Evolutionary conservation across 2,113 vertebrate genomes (phyloP), one percentile per base, ranked within the genome.

Genomic region (Diphyllodes magnificus): DNA sequence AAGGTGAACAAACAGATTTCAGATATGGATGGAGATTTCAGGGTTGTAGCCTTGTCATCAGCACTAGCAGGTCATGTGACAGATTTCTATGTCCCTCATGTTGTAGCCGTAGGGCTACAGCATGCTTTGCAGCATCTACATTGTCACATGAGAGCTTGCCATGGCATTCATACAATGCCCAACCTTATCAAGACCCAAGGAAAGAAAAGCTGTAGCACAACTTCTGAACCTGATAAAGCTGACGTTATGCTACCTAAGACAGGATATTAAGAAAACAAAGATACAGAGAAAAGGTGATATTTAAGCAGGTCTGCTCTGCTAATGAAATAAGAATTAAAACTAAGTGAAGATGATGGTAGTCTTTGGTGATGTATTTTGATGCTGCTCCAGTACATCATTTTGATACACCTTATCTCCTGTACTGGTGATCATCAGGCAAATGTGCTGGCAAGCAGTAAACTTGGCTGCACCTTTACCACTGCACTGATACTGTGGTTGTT

Each of bases 51-150:
- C 40, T 57, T 68, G 16, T 63, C 69, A 60, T 63, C 35, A 88
- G 37, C n/a, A 40, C 23, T 63, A 50, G 16, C 4, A 80, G 49
- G 10, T 40, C 35, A 60, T 12, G 15, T 27, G 53, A 68, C 31
- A 44, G 63, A 59, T 28, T 45, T 39, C 50, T 1, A 0, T 11
- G n/a, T 69, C 8, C 12, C 28, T 72, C 47, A 51, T 0, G 4
- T 8, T 33, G 50, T 8, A 65, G 37, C n/a, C 76, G n/a, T 49
- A 92, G 44, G n/a, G n/a, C 22, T 69, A 0, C 2, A 73, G 25
- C 12, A n/a, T 2, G 17, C 28, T 80, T 86, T 82, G 54, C 40
- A 85, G 37, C 30, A 44, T 9, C 42, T 65, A 22, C 22, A 21
- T 16, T 60, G 18, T 79, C 27, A 45, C 30, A 28, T 25, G 70